phyloP scores from a whole-genome alignment of 2,113 vertebrate genomes.

The Amphiprion ocellaris region DNA sequence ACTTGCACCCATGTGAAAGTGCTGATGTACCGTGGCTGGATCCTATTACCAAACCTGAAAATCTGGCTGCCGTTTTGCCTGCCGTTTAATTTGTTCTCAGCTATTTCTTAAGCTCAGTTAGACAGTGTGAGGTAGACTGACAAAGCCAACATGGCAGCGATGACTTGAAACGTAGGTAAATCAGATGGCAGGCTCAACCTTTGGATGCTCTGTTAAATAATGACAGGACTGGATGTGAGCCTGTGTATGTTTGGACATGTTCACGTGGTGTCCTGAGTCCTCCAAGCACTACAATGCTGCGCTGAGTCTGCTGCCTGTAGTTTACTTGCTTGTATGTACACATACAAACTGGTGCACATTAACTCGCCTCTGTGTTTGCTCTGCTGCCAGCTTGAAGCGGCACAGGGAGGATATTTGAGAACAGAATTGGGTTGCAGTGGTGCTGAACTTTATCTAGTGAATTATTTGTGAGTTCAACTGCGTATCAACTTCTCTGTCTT shows the following conservation, averaged over 20 bases:
- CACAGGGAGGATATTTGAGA: conserved; percentile 58
- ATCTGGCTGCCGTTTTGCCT: conserved; percentile 38
- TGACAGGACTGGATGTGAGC: conserved; percentile 11
- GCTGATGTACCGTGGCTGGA: conserved; percentile 16
- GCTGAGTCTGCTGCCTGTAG: conserved; percentile 6
- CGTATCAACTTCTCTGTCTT: conserved; percentile 35
- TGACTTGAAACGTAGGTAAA: not conserved
- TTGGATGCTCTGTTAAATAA: conserved; percentile 22
- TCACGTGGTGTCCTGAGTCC: conserved; percentile 26
- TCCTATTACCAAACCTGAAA: conserved; percentile 68
- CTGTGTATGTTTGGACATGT: conserved; percentile 32
- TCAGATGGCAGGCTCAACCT: not conserved
- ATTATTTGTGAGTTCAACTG: conserved; percentile 72
- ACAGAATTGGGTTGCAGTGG: conserved; percentile 39
- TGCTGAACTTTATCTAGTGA: conserved; percentile 63
- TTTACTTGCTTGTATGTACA: conserved; percentile 8
- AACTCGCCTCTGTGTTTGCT: conserved; percentile 54
- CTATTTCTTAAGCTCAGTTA: not conserved
- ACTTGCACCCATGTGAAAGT: not conserved
- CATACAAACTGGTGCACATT: conserved; percentile 40
- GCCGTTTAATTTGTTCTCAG: not conserved
- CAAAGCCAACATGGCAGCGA: conserved; percentile 1
- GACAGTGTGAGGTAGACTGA: not conserved
- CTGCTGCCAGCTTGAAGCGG: conserved; percentile 14
- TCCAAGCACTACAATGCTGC: too few species aligned